phyloP scores from a whole-genome alignment of 2,113 vertebrate genomes.

The Coryphaenoides rupestris region DNA sequence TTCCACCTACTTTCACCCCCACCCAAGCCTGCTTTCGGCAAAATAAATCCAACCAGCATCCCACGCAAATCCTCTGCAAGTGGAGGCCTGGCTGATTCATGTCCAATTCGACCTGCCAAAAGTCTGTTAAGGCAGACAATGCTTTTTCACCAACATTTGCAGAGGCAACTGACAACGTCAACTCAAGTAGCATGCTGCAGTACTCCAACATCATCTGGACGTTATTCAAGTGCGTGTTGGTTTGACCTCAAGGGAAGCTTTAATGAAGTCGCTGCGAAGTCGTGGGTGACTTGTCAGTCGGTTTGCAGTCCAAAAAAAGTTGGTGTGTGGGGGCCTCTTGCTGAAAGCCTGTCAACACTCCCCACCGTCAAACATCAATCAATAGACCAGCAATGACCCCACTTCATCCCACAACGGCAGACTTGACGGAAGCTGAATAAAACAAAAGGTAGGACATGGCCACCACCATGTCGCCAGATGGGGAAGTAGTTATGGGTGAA shows the following conservation, averaged over 20 bases:
- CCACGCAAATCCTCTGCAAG: conserved; percentile 9
- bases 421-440: neutral
- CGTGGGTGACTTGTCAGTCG: neutral
- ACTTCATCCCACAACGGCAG: neutral
- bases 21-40: neutral
- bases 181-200: neutral
- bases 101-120: conserved; percentile 9
- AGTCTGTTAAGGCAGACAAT: neutral
- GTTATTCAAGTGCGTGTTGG: neutral
- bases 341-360: neutral
- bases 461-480: no score
- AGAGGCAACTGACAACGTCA: neutral
- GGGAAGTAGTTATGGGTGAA: no score
- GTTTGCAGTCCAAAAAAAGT: neutral
- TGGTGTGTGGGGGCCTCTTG: neutral
- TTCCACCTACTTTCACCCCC: conserved; percentile 6
- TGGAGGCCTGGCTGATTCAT: conserved; percentile 17
- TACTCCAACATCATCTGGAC: neutral
- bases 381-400: conserved; percentile 14
- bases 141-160: neutral
- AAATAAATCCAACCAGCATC: conserved; percentile 12
- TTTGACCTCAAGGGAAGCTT: neutral
- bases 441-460: neutral
- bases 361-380: conserved; percentile 5
- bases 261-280: neutral